Evolutionary conservation across 1,140 invertebrate genomes (phyloP).

Genomic region (Drosophila arawakana): DNA sequence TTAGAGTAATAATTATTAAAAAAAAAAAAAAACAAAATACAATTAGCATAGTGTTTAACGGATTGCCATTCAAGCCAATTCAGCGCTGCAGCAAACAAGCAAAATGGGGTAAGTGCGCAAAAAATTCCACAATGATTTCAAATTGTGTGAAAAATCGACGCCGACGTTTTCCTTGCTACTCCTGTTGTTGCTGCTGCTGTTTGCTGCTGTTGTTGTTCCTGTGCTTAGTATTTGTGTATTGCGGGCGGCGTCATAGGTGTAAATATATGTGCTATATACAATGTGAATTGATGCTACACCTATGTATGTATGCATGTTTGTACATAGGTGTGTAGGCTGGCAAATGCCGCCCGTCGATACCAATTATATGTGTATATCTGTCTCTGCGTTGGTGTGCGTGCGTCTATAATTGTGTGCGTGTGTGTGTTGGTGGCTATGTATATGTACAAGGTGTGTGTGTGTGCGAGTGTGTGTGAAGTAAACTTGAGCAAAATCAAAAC

Average conservation of each 20-base stretch:
- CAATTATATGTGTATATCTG: slow-evolving; percentile 43
- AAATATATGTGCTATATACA: slow-evolving; percentile 61
- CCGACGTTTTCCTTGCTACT: slow-evolving; percentile 58
- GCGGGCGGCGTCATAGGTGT: slow-evolving; percentile 57
- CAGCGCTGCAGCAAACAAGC: slow-evolving; percentile 52
- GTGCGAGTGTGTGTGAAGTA: slow-evolving; percentile 38
- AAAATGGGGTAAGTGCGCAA: slow-evolving; percentile 67
- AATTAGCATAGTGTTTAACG: slow-evolving; percentile 48
- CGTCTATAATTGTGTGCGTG: slow-evolving; percentile 12
- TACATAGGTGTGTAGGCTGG: slow-evolving; percentile 27
- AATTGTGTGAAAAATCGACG: slow-evolving; percentile 77
- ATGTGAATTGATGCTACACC: slow-evolving; percentile 52
- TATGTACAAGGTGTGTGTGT: neutral
- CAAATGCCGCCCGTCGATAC: slow-evolving; percentile 53
- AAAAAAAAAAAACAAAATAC: slow-evolving; percentile 48
- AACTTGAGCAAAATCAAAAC: slow-evolving; percentile 70
- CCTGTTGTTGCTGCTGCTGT: slow-evolving; percentile 27
- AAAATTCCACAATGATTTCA: slow-evolving; percentile 1
- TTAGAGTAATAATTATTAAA: slow-evolving; percentile 57
- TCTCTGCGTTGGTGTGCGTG: slow-evolving; percentile 10
- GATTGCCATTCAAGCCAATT: slow-evolving; percentile 43
- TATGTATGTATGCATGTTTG: slow-evolving; percentile 4
- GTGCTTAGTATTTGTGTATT: slow-evolving; percentile 49
- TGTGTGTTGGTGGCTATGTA: neutral
- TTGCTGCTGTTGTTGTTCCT: slow-evolving; percentile 30